Base-by-base conservation (phyloP, 2,113 vertebrate species). In the Nothoprocta perdicaria region DNA sequence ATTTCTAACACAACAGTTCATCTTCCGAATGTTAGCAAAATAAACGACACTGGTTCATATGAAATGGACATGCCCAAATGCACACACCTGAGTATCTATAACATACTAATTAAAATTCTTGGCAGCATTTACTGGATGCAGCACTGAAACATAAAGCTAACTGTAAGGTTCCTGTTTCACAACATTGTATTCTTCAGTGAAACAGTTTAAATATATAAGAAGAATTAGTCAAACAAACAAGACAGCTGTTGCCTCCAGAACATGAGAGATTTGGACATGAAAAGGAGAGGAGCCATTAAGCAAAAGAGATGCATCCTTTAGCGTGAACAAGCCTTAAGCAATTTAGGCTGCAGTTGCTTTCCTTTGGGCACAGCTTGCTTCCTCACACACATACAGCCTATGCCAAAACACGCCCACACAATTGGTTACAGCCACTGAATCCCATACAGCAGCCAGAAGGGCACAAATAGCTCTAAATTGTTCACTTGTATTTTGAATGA, bases 11-110 rank as follows among this genome's bases (percentile, higher is more conserved):
- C 18, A 58, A 75, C 6, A 35, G 45, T 18, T 90, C 48, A 35
- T 26, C 29, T 66, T 73, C 6, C 3, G 58, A 10, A 9, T 35
- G 4, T 38, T 78, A 27, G 5, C 81, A 80, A 78, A 79, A 53
- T 16, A 48, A 12, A 5, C 8, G 1, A 61, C 86, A 80, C 5
- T 16, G 2, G 0, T 58, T 48, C 3, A 1, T 7, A 24, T 33
- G 10, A 68, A 80, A 27, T 52, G 1, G 2, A 41, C 6, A 9
- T 9, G 63, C 10, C 46, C 6, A 67, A 86, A 79, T 38, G 23
- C 33, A 79, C 9, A 62, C 10, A 57, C 4, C 0, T 1, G 2
- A 53, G 2, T 68, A 76, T 9, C 9, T 75, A 1, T 7, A 86
- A 43, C 13, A 38, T 12, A 23, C 24, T 40, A 48, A 69, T 45